Evolutionary conservation across 2,797 vertebrate species (phyloP), one percentile per base, ranked within the genome.

Genomic region (Lates japonicus): DNA sequence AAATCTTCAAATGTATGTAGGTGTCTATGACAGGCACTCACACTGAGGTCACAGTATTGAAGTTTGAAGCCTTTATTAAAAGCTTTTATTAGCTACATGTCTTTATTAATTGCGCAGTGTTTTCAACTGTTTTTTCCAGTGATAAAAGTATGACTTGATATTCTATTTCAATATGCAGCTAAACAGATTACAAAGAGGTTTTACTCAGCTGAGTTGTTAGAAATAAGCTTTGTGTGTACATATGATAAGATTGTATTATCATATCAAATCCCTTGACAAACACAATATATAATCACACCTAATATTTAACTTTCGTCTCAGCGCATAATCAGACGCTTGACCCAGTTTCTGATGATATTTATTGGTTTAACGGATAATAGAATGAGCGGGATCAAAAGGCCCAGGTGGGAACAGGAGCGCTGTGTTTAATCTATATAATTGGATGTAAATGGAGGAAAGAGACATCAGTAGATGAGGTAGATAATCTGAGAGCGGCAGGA

Each of bases 231-330:
- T 70, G 29, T 61, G 74, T 78, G 22, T 46, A 78, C 49, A 46
- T 11, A 49, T 19, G 16, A 65, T 74, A 54, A 66, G 71, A 70
- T 22, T 55, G 46, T 37, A 62, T 76, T 75, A 62, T 68, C 55
- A 42, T 6, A 42, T 68, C 16, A 64, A 68, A 65, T 65, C 60
- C 52, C 48, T 65, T 66, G 4, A 69, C 62, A 85, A 83, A 82
- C 67, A 78, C 13, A 55, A 2, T 37, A 39, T 59, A 22, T 46
- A 70, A 67, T 62, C 49, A 74, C 10, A 51, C 68, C 33, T 37
- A 71, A 76, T 77, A 77, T 78, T 78, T 82, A 71, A 6, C 60
- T 73, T 80, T 57, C 29, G 1, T 63, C 54, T 58, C 31, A 5
- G 44, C 14, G 29, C 20, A 54, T 76, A 65, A 54, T 68, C 17